These are phyloP conservation scores for Synanthedon formicaeformis DNA, from an alignment of 2,888 invertebrate genomes.

Conservation along the genomic window DNA sequence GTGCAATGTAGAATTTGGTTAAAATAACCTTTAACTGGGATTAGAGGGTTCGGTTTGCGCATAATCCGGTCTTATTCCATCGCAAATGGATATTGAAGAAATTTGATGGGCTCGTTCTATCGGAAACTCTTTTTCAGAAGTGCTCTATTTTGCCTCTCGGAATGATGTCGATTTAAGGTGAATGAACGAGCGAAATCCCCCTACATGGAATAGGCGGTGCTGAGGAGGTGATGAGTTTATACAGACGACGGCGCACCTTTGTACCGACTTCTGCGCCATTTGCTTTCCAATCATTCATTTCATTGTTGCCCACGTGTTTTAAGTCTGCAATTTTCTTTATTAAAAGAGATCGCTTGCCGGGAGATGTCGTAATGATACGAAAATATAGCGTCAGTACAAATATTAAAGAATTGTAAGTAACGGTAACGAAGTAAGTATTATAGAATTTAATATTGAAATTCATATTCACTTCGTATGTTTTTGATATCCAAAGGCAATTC, in stretches of 20 bases:
- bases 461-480: no score
- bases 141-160: conserved; percentile 60
- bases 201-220: conserved; percentile 65
- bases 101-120: conserved; percentile 58
- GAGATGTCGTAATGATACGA: no score
- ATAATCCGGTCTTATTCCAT: conserved; percentile 60
- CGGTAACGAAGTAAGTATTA: no score
- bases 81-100: conserved; percentile 65
- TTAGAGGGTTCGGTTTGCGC: conserved; percentile 54
- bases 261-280: conserved; percentile 7
- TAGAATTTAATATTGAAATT: no score
- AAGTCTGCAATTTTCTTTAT: conserved; percentile 2
- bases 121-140: conserved; percentile 58
- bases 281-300: conserved; percentile 7
- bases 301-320: conserved; percentile 5
- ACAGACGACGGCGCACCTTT: conserved; percentile 25
- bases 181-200: conserved; percentile 64
- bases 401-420: no score
- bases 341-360: not conserved
- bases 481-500: no score
- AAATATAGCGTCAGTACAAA: no score
- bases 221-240: conserved; percentile 63
- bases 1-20: conserved; percentile 27
- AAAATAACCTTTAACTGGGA: conserved; percentile 53
- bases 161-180: conserved; percentile 67